phyloP scores from a whole-genome alignment of 2,888 invertebrate genomes.

The Ashinkailepas kermadecensis region DNA sequence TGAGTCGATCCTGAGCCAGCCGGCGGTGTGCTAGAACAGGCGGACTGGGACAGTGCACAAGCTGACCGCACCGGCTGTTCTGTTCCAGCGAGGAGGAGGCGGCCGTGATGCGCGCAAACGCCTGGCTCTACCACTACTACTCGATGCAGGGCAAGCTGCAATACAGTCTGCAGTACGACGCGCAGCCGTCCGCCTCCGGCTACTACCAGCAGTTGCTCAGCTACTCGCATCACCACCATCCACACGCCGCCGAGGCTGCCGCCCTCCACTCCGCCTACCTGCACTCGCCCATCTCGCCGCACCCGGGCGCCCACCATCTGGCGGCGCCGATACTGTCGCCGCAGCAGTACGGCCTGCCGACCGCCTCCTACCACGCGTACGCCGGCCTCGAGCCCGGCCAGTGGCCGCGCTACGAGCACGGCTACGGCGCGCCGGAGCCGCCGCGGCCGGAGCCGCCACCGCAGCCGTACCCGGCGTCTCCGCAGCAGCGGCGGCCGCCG shows the following conservation, averaged over 20 bases:
- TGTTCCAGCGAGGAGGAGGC: conserved; percentile 82
- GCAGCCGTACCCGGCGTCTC: background rate
- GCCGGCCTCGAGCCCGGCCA: background rate
- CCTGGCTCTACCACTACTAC: conserved; percentile 92
- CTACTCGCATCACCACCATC: conserved; percentile 25
- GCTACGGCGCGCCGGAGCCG: background rate
- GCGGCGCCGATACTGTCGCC: background rate
- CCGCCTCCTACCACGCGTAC: background rate
- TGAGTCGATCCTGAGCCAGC: too few relatives aligned
- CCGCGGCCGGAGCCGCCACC: background rate
- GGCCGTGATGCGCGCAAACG: conserved; percentile 82
- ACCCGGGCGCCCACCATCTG: conserved; percentile 5
- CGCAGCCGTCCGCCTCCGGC: conserved; percentile 34
- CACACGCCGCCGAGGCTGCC: background rate
- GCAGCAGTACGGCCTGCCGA: background rate
- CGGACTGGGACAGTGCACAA: too few relatives aligned
- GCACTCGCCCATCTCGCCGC: conserved; percentile 7
- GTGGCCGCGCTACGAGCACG: conserved; percentile 10
- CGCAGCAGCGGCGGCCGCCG: background rate
- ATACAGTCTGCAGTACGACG: conserved; percentile 62
- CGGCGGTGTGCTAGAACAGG: too few relatives aligned
- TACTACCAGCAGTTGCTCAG: conserved; percentile 35
- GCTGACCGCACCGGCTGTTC: background rate
- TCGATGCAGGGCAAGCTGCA: conserved; percentile 87
- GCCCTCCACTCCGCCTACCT: conserved; percentile 17